Conservation (phyloP, 2,113 vertebrate genomes). For the Gopherus evgoodei region DNA sequence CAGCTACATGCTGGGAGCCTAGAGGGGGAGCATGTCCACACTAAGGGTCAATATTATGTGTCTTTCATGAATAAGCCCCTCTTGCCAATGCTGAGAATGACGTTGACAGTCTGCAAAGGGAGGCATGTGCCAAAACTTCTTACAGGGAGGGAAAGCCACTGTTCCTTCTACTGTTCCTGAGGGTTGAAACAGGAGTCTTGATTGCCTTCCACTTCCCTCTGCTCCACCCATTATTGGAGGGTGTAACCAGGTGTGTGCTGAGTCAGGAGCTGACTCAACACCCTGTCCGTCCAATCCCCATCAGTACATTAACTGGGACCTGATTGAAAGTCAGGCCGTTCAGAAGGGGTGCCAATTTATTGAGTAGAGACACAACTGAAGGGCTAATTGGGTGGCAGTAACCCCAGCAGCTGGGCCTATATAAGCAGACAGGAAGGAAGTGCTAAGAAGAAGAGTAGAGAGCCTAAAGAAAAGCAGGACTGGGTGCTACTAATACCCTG, state of each 20-base stretch:
- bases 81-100: not conserved
- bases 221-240: not conserved
- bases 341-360: not conserved
- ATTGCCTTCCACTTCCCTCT: not conserved
- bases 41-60: not conserved
- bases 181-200: not conserved
- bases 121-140: not conserved
- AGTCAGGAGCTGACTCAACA: not conserved
- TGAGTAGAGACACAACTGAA: not conserved
- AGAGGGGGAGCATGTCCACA: not conserved
- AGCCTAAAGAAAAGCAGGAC: not conserved
- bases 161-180: not conserved
- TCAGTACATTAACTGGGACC: too few species aligned
- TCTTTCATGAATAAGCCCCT: not conserved
- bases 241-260: not conserved
- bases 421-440: not conserved
- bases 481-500: not conserved
- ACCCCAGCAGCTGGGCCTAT: not conserved
- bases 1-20: not conserved
- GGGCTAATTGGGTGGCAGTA: not conserved
- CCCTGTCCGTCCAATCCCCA: not conserved
- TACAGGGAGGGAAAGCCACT: not conserved
- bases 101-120: fast-evolving
- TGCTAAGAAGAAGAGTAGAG: not conserved
- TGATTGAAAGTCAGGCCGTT: not conserved